Percentiles rank a stretch among this genome's conserved stretches.
Conservation (phyloP, 2,113 vertebrate species). For the Pan troglodytes region DNA sequence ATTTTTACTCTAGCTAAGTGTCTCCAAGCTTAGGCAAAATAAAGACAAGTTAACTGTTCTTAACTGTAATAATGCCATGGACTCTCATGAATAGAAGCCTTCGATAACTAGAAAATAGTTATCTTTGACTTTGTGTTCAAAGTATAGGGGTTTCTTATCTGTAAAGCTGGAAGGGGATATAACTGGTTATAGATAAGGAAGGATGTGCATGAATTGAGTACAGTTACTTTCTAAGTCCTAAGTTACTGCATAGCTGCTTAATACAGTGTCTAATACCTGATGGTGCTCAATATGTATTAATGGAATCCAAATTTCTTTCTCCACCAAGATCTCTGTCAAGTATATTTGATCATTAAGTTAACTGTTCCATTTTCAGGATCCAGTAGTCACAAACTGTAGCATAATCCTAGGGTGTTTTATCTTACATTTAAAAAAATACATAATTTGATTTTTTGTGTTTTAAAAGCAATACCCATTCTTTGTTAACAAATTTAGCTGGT, state of each 20-base stretch:
- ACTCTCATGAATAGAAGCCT: not conserved
- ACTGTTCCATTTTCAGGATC: not conserved
- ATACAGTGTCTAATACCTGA: not conserved
- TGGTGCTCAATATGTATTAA: not conserved
- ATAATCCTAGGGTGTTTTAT: not conserved
- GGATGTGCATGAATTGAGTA: not conserved
- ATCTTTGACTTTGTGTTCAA: not conserved
- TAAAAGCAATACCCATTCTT: not conserved
- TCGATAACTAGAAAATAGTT: not conserved
- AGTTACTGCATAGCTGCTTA: not conserved
- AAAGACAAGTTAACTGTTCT: not conserved
- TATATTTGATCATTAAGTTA: not conserved
- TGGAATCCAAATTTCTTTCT: not conserved
- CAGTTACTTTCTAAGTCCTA: not conserved
- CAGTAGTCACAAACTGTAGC: not conserved
- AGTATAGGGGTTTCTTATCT: not conserved
- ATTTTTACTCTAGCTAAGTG: conserved; percentile 1
- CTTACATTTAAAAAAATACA: not conserved
- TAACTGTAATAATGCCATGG: not conserved
- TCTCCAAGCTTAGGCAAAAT: conserved; percentile 29
- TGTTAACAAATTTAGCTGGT: not conserved
- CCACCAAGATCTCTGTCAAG: not conserved
- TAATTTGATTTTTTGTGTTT: not conserved
- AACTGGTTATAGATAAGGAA: not conserved
- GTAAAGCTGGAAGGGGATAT: not conserved